Evolutionary conservation across 2,113 vertebrate species (phyloP).

Genomic region (Desmodus rotundus): DNA sequence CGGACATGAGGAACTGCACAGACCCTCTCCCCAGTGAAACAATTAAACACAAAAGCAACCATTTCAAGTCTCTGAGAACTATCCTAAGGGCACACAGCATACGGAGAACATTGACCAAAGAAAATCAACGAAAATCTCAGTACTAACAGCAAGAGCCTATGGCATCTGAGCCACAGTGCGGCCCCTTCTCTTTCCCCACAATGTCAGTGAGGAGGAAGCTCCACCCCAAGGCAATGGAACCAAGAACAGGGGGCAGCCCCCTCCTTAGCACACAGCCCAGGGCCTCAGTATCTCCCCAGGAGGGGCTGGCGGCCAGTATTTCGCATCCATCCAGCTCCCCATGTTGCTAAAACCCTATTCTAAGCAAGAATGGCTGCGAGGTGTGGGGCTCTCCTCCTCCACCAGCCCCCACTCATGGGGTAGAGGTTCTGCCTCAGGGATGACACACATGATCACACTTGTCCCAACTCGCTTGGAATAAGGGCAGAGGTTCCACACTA

Average conservation of each 20-base stretch:
- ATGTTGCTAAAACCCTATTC: not conserved
- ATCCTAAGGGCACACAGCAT: not conserved
- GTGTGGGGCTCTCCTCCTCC: not conserved
- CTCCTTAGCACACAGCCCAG: not conserved
- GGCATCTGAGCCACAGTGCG: accelerated
- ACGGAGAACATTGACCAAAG: not conserved
- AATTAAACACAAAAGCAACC: not conserved
- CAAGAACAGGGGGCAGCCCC: not conserved
- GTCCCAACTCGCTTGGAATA: not conserved
- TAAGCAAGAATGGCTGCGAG: not conserved
- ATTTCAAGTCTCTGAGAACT: not conserved
- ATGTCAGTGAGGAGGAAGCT: not conserved
- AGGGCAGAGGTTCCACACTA: not conserved
- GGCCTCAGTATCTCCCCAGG: not conserved
- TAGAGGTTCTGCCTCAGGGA: not conserved
- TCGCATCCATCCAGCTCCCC: not conserved
- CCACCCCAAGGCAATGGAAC: not conserved
- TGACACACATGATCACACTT: not conserved
- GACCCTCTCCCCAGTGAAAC: not conserved
- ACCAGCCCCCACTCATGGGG: no score
- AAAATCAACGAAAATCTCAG: not conserved
- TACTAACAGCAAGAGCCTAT: not conserved
- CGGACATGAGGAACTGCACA: not conserved
- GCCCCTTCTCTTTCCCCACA: no score
- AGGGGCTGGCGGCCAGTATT: not conserved